Conservation (phyloP, 2,888 invertebrate species). For the Strigamia maritima region DNA sequence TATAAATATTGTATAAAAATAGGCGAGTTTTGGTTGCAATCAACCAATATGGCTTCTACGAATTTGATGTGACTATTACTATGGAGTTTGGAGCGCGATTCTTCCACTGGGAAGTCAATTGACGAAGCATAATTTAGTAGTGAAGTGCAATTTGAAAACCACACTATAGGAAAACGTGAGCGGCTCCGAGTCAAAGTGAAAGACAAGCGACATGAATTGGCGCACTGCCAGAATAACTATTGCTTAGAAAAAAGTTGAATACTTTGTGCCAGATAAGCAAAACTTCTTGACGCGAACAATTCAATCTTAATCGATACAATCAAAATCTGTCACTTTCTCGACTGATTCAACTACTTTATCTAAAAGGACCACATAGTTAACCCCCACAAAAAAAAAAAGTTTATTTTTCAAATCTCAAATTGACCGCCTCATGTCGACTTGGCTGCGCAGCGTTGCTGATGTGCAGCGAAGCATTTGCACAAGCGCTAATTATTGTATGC, state of each 20-base stretch:
- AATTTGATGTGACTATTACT: background rate
- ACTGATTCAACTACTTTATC: background rate
- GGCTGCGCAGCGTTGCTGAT: background rate
- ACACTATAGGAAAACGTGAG: slow-evolving; percentile 12
- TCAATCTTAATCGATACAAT: background rate
- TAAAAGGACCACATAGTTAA: no score
- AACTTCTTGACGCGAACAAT: slow-evolving; percentile 1
- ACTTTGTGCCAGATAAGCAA: slow-evolving; percentile 8
- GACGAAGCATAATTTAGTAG: slow-evolving; percentile 4
- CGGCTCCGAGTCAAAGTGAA: background rate
- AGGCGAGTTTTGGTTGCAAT: background rate
- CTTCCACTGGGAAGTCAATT: slow-evolving; percentile 15
- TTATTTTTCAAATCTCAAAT: background rate
- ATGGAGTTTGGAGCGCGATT: background rate
- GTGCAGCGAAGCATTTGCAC: background rate
- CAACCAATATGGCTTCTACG: background rate
- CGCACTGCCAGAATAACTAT: background rate
- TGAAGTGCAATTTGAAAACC: slow-evolving; percentile 15
- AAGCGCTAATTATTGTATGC: background rate
- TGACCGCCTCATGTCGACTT: background rate
- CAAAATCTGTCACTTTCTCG: background rate
- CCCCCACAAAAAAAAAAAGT: no score
- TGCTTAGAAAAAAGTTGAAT: background rate
- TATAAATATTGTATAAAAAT: background rate
- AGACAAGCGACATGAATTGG: slow-evolving; percentile 15